Conservation (phyloP, 2,113 vertebrate genomes). For the zebrafish (Danio rerio) region GRCz12tu NC_133198.1:26001001-26001500, state of each 20-base stretch:
- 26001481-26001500: conserved; percentile 62
- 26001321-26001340: conserved; percentile 69
- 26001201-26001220: conserved; percentile 66
- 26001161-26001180: conserved; percentile 71
- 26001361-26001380: conserved; percentile 78
- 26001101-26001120: conserved; percentile 41
- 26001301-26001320: conserved; percentile 75
- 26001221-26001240: conserved; percentile 63
- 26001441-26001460: conserved; percentile 71
- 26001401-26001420: conserved; percentile 74
- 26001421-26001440: conserved; percentile 69
- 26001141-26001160: conserved; percentile 73
- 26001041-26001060: no score
- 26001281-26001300: conserved; percentile 78
- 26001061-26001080: conserved; percentile 4
- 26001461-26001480: conserved; percentile 57
- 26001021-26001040: no score
- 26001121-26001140: conserved; percentile 69
- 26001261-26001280: conserved; percentile 71
- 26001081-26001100: conserved; percentile 67
- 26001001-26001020: no score
- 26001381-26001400: conserved; percentile 67
- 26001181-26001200: conserved; percentile 73
- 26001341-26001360: conserved; percentile 80
- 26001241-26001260: conserved; percentile 83